phyloP scores from a whole-genome alignment of 2,113 vertebrate genomes.

The Micronycteris hirsuta region DNA sequence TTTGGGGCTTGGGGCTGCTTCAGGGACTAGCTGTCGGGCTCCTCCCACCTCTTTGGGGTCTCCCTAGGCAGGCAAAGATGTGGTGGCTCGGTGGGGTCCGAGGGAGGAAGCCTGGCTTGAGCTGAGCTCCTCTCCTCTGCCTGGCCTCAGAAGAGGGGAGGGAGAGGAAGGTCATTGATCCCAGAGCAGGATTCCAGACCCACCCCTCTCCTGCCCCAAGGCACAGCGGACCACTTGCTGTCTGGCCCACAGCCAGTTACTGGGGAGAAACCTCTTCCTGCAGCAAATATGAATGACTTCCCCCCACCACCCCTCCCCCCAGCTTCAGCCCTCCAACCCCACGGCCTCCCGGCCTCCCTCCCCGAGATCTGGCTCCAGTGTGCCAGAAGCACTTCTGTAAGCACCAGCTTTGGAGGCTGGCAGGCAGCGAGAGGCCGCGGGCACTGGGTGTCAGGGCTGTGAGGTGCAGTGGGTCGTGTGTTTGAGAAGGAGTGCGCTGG shows the following conservation, averaged over 20 bases:
- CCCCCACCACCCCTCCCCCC: neutral
- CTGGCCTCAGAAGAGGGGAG: neutral
- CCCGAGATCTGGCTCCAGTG: neutral
- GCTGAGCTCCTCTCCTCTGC: neutral
- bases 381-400: neutral
- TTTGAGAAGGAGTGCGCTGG: neutral
- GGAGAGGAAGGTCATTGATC: slow-evolving; percentile 33
- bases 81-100: neutral
- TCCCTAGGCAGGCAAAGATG: neutral
- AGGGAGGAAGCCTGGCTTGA: neutral
- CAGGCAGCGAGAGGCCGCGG: neutral
- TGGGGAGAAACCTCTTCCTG: slow-evolving; percentile 52
- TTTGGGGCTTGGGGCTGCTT: neutral
- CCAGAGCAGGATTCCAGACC: neutral
- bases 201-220: neutral
- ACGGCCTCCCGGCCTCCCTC: neutral
- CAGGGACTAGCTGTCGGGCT: neutral
- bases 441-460: neutral
- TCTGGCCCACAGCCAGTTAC: slow-evolving; percentile 65
- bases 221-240: slow-evolving; percentile 52
- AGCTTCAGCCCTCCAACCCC: neutral
- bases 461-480: neutral
- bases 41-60: slow-evolving; percentile 35
- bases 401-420: neutral
- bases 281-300: slow-evolving; percentile 48